Evolutionary conservation across 2,888 invertebrate genomes (phyloP).

Genomic region (Epinotia nisella): DNA sequence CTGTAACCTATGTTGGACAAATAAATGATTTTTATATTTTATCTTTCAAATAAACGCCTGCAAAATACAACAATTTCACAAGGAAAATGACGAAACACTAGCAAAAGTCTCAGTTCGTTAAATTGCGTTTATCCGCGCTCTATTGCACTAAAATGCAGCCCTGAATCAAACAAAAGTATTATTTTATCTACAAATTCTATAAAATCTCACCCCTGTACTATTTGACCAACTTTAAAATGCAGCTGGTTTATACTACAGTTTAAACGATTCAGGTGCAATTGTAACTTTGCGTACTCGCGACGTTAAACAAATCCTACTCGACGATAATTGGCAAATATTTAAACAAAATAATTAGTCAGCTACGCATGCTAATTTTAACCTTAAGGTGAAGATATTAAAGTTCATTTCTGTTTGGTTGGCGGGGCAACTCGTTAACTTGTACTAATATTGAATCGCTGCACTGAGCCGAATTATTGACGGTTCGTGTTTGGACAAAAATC

Average conservation of each 20-base stretch:
- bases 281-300: conserved; percentile 32
- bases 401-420: conserved; percentile 42
- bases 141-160: conserved; percentile 38
- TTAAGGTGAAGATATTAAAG: conserved; percentile 45
- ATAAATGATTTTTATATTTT: too few species aligned
- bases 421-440: conserved; percentile 44
- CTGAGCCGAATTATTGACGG: conserved; percentile 45
- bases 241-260: background rate
- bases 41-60: too few species aligned
- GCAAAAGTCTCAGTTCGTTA: conserved; percentile 38
- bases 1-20: too few species aligned
- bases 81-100: conserved; percentile 1
- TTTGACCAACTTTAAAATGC: conserved; percentile 12
- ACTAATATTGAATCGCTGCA: conserved; percentile 46
- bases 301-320: conserved; percentile 52
- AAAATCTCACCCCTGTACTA: conserved; percentile 32
- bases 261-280: conserved; percentile 21
- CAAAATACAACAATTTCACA: background rate
- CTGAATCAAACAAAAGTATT: conserved; percentile 39
- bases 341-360: conserved; percentile 59
- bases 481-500: conserved; percentile 44
- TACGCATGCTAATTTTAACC: conserved; percentile 46
- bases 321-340: conserved; percentile 61
- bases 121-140: conserved; percentile 27
- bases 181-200: conserved; percentile 41